Percentiles rank a stretch among this genome's conserved stretches.
Evolutionary conservation across 2,888 invertebrate genomes (phyloP).

Genomic region (Ormyrus labotus): DNA sequence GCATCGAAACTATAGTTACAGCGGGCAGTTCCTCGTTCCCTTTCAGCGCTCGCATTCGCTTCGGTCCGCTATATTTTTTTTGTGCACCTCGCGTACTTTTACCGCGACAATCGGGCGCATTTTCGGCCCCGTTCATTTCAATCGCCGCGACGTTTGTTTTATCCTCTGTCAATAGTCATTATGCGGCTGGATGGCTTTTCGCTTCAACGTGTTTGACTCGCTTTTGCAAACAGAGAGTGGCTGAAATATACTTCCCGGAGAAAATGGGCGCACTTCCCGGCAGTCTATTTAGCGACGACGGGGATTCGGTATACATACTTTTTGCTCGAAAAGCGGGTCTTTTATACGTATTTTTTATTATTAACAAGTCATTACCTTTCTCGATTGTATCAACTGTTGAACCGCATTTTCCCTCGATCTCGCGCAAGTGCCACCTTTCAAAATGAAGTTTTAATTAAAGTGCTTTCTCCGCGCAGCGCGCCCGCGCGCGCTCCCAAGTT

Average conservation of each 20-base stretch:
- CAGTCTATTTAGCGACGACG: background rate
- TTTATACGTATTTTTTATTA: background rate
- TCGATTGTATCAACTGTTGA: no score
- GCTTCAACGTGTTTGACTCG: conserved; percentile 17
- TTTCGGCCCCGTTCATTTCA: background rate
- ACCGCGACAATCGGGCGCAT: background rate
- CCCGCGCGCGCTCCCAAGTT: no score
- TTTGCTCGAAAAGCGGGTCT: background rate
- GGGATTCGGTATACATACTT: background rate
- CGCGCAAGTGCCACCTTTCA: no score
- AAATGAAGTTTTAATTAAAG: no score
- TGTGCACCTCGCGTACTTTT: background rate
- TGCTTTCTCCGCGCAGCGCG: no score
- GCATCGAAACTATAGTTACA: no score
- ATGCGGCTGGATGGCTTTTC: conserved; percentile 7
- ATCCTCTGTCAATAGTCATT: conserved; percentile 44
- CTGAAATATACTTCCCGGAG: conserved; percentile 24
- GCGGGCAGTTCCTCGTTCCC: no score
- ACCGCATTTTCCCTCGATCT: no score
- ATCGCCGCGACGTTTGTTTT: conserved; percentile 10
- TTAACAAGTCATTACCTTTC: no score
- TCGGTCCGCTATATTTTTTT: background rate
- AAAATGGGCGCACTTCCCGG: background rate
- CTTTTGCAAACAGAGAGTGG: conserved; percentile 25
- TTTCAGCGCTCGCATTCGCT: no score